Conservation (phyloP, 2,113 vertebrate genomes). For the Gallinago jamesoni region DNA sequence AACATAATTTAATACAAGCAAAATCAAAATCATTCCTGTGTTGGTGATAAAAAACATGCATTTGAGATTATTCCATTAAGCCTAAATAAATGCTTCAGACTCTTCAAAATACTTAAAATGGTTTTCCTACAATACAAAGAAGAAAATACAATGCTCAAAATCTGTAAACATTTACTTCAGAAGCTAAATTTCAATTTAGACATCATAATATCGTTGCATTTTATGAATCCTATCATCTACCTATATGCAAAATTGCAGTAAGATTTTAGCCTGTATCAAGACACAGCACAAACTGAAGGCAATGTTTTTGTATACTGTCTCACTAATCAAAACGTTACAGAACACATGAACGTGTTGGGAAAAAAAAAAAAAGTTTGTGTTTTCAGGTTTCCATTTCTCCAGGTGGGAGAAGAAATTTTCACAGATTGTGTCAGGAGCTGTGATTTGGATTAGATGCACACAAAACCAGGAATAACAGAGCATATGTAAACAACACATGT, state of each 20-base stretch:
- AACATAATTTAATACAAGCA: background rate
- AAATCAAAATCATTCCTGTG: background rate
- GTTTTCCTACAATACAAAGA: background rate
- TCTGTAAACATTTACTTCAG: background rate
- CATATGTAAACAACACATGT: background rate
- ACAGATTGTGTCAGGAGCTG: background rate
- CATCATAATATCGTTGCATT: background rate
- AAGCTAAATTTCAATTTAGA: background rate
- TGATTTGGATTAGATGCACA: background rate
- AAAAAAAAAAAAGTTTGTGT: background rate
- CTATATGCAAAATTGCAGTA: background rate
- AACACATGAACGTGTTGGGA: background rate
- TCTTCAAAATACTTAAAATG: background rate
- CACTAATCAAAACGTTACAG: background rate
- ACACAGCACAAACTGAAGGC: background rate
- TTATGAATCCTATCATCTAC: background rate
- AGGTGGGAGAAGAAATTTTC: background rate
- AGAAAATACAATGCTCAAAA: background rate
- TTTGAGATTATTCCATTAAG: constrained; percentile 20
- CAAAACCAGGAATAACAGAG: background rate
- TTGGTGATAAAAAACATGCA: background rate
- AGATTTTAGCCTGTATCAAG: background rate
- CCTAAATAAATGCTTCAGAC: background rate
- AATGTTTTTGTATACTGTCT: background rate
- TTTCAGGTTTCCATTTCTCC: background rate